Percentiles rank a stretch among this genome's conserved stretches.
These are phyloP conservation scores for Gulo gulo DNA, from an alignment of 2,113 vertebrate species.

Conservation along the genomic window DNA sequence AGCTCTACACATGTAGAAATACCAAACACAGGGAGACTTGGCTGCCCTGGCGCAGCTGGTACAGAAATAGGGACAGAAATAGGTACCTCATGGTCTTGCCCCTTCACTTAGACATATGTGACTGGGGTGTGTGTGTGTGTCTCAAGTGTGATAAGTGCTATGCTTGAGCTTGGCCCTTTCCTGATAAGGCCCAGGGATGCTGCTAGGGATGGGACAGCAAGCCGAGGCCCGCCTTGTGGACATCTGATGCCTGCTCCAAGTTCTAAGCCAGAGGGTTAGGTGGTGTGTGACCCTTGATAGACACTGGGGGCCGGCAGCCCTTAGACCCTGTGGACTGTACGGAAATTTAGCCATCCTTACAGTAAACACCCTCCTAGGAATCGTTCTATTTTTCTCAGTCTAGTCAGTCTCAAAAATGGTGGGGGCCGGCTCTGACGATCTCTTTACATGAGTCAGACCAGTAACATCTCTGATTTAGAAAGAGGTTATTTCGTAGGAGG, in stretches of 20 bases:
- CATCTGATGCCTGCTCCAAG: not conserved
- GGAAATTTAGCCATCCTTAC: not conserved
- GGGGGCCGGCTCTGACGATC: not conserved
- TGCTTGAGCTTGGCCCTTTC: not conserved
- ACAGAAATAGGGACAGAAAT: not conserved
- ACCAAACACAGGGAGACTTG: not conserved
- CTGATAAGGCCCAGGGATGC: not conserved
- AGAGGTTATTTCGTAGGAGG: not conserved
- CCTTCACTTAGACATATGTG: not conserved
- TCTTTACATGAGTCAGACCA: not conserved
- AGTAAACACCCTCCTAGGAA: not conserved
- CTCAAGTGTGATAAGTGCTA: not conserved
- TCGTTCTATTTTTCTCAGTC: not conserved
- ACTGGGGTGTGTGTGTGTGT: not conserved
- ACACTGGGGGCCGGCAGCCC: not conserved
- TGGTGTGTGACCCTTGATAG: not conserved
- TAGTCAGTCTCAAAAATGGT: not conserved
- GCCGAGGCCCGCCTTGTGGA: not conserved
- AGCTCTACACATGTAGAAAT: not conserved
- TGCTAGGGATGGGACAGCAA: not conserved
- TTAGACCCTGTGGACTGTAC: not conserved
- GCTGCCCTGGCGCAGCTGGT: not conserved
- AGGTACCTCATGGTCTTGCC: not conserved
- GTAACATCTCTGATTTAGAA: not conserved
- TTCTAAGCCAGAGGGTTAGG: not conserved